phyloP scores from a whole-genome alignment of 2,797 vertebrate genomes.

The Phataginus tricuspis region DNA sequence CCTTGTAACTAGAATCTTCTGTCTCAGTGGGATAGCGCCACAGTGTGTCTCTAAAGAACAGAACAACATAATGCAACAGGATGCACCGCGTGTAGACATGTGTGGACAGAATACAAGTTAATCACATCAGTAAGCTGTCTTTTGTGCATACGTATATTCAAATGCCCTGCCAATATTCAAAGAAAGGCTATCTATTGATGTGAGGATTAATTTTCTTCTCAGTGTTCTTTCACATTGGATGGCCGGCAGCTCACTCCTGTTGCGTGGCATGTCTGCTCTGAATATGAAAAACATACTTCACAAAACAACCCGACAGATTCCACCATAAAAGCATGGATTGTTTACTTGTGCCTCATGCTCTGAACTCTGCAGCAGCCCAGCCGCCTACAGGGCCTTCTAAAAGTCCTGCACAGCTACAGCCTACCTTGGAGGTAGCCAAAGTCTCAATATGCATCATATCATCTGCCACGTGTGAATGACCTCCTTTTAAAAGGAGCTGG shows the following conservation, averaged over 20 bases:
- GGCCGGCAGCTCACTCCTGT: not conserved
- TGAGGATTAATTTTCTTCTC: not conserved
- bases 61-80: slow-evolving; percentile 35
- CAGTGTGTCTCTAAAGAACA: not conserved
- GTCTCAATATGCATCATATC: not conserved
- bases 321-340: slow-evolving; percentile 44
- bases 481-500: slow-evolving; percentile 8
- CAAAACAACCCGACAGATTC: slow-evolving; percentile 41
- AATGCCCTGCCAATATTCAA: not conserved
- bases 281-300: slow-evolving; percentile 65
- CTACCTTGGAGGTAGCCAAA: not conserved
- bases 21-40: not conserved
- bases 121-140: not conserved
- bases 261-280: not conserved
- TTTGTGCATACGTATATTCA: not conserved
- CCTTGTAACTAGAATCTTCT: not conserved
- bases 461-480: not conserved
- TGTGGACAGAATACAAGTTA: not conserved
- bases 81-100: not conserved
- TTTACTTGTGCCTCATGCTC: slow-evolving; percentile 48
- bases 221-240: not conserved
- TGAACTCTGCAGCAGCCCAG: not conserved
- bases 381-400: slow-evolving; percentile 34
- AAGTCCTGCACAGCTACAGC: not conserved
- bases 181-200: not conserved